Evolutionary conservation across 1,140 invertebrate species (phyloP), one percentile per base, ranked within the genome.

Genomic region (Linepithema humile): DNA sequence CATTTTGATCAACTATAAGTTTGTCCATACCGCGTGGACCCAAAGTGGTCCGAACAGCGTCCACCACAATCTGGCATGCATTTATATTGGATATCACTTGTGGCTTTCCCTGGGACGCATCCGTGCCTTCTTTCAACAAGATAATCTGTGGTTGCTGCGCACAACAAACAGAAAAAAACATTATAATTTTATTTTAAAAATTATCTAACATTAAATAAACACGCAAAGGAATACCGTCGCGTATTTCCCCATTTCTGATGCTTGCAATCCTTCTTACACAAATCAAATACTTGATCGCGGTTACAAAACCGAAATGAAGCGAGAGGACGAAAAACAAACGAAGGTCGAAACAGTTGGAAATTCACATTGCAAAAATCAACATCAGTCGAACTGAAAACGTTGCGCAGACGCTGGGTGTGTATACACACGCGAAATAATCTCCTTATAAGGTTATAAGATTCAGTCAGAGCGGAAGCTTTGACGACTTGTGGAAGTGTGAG

Each of bases 11-110:
- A 1, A 99, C 98, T 91, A 99, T 99, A 29, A 99, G 95, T 94
- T 99, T 99, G 94, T 99, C 99, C 99, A 99, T 99, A 45, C 99
- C 99, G 43, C 99, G 96, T 59, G 99, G 99, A 82, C 99, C 99
- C 10, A 99, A 95, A 3, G 99, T 99, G 20, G 99, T 99, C 57
- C 98, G 96, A 40, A 98, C 97, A 70, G 98, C 98, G 96, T 99
- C 99, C 23, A 98, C 98, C 59, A 99, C 97, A 12, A 97, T 96
- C 94, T 98, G 97, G 93, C 99, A 99, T n/a, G 99, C 99, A 97
- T 98, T 99, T 94, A 99, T 99, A 94, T 99, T 99, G 57, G 98
- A 99, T 84, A 99, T 96, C 59, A 99, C 95, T 93, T 99, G 99
- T 4, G 97, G 96, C 91, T 98, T 99, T 48, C 99, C 99, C 95